phyloP scores from a whole-genome alignment of 1,140 invertebrate species.

The Neelides sp. region DNA sequence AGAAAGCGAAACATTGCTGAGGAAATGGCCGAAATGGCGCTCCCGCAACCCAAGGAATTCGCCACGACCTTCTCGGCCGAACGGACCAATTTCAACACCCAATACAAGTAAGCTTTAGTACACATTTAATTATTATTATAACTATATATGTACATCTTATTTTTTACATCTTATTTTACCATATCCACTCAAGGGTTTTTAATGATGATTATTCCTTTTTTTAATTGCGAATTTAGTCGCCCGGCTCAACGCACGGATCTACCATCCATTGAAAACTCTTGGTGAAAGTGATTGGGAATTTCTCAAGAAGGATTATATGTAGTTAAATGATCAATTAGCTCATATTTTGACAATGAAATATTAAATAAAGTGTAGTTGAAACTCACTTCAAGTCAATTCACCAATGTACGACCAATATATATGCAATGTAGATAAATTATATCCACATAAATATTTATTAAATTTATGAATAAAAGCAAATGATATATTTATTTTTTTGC shows the following conservation, averaged over 20 bases:
- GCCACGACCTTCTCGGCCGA: slow-evolving; percentile 15
- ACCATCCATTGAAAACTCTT: slow-evolving; percentile 31
- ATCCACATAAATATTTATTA: too few relatives aligned
- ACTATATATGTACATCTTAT: slow-evolving; percentile 3
- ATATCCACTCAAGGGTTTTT: neutral
- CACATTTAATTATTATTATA: slow-evolving; percentile 1
- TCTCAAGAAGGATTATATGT: too few relatives aligned
- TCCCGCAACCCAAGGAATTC: slow-evolving; percentile 28
- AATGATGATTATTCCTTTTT: neutral
- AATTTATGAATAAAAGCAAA: too few relatives aligned
- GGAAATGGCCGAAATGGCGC: slow-evolving; percentile 32
- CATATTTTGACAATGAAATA: too few relatives aligned
- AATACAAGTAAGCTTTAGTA: slow-evolving; percentile 26
- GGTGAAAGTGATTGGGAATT: slow-evolving; percentile 22
- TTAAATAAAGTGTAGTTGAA: too few relatives aligned
- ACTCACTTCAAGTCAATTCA: too few relatives aligned
- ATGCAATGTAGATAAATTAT: too few relatives aligned
- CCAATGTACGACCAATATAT: too few relatives aligned
- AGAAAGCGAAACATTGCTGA: slow-evolving; percentile 31
- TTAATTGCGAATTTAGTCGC: neutral
- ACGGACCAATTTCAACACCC: slow-evolving; percentile 32
- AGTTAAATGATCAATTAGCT: too few relatives aligned
- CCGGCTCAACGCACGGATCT: slow-evolving; percentile 22
- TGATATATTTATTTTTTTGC: too few relatives aligned
- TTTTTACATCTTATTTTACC: neutral